A percentile compares a stretch with the other conserved stretches of the same genome.
Evolutionary conservation across 2,797 vertebrate species (phyloP).

Genomic region (Intellagama lesueurii): DNA sequence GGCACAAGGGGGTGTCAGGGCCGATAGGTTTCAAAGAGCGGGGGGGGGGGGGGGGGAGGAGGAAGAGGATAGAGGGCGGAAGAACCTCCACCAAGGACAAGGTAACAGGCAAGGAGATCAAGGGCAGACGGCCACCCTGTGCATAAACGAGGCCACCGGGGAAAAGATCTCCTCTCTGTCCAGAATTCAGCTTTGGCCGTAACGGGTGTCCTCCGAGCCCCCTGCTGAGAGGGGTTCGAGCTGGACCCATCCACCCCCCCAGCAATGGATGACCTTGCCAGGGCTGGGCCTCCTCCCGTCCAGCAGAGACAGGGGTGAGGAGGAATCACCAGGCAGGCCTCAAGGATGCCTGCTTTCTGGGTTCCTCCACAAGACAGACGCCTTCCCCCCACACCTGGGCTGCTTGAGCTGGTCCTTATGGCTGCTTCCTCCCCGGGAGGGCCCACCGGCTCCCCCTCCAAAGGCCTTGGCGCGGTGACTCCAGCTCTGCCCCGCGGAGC

Average conservation of each 20-base stretch:
- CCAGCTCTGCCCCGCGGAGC: constrained; percentile 79
- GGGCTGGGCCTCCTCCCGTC: background rate
- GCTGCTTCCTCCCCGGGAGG: background rate
- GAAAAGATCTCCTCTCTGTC: too few relatives aligned
- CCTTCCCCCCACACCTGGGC: constrained; percentile 57
- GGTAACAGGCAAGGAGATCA: background rate
- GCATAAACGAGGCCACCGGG: too few relatives aligned
- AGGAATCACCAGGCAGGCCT: too few relatives aligned
- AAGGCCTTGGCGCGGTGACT: constrained; percentile 80
- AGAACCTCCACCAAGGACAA: background rate
- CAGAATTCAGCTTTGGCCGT: too few relatives aligned
- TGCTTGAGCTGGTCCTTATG: constrained; percentile 54
- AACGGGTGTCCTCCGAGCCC: too few relatives aligned
- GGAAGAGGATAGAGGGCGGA: background rate
- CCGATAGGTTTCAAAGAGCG: background rate
- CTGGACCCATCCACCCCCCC: background rate
- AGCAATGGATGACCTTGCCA: too few relatives aligned
- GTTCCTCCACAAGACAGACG: background rate
- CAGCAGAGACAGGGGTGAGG: background rate
- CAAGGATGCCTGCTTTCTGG: too few relatives aligned
- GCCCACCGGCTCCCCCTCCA: constrained; percentile 28
- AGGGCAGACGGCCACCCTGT: too few relatives aligned
- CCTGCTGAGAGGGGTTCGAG: too few relatives aligned
- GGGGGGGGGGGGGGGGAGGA: too few relatives aligned
- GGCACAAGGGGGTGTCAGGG: too few relatives aligned